These are phyloP conservation scores for Peribatodes rhomboidaria DNA, from an alignment of 2,888 invertebrate species.

Conservation along the genomic window DNA sequence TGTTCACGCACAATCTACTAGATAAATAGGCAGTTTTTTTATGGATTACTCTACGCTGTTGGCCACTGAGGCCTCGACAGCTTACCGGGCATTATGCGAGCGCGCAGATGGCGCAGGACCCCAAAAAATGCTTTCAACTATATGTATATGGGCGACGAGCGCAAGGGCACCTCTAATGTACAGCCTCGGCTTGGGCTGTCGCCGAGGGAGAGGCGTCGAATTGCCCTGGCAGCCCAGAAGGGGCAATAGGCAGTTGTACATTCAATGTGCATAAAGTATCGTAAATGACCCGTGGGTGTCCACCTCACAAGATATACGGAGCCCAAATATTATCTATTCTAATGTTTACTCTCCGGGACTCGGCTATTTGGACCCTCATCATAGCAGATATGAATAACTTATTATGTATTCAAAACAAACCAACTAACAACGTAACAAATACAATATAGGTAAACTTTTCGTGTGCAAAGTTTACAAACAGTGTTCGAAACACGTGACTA, in stretches of 20 bases:
- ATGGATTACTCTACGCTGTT: too few species aligned
- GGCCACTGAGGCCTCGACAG: too few species aligned
- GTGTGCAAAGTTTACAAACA: neutral
- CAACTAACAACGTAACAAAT: neutral
- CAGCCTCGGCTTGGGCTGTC: too few species aligned
- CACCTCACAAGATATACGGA: conserved; percentile 13
- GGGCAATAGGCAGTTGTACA: neutral
- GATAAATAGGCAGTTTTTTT: too few species aligned
- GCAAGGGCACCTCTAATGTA: too few species aligned
- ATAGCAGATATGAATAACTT: conserved; percentile 21
- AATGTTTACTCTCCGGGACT: conserved; percentile 15
- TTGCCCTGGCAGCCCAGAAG: too few species aligned
- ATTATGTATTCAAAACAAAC: conserved; percentile 9
- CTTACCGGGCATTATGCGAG: too few species aligned
- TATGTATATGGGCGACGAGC: too few species aligned
- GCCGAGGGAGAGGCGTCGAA: too few species aligned
- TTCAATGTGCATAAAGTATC: neutral
- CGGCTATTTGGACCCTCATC: conserved; percentile 22
- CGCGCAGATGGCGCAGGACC: too few species aligned
- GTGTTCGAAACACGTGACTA: neutral
- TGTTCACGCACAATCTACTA: too few species aligned
- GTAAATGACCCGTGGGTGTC: neutral
- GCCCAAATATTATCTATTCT: conserved; percentile 18
- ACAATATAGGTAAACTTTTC: neutral
- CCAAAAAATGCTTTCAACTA: too few species aligned